Evolutionary conservation across 2,888 invertebrate species (phyloP), one percentile per base, ranked within the genome.

Genomic region (Busseola fusca): DNA sequence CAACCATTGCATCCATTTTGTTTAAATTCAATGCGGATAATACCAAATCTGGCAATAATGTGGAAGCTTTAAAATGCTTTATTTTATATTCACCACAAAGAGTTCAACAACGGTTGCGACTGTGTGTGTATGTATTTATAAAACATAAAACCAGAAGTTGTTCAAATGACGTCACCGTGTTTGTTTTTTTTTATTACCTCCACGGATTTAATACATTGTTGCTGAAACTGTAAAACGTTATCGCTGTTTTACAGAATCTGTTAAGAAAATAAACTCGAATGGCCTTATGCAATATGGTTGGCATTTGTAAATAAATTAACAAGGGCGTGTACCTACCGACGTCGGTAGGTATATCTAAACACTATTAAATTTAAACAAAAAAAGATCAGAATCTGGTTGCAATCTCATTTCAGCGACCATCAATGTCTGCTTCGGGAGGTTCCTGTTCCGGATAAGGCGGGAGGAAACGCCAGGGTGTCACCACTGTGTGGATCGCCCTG

Each of bases 211-310:
- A 65, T 69, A 80, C 45, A 80, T 69, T 73, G 66, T 75, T 64
- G 16, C 62, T 42, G 52, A 52, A 71, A 76, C 67, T 69, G 68
- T 83, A 74, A 76, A 84, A 80, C 64, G 64, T 75, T 65, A 72
- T 42, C 54, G 40, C 64, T 50, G 68, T 75, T 75, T 64, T 54
- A 76, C 42, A 65, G 76, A 73, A 66, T 76, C 63, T 62, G 59
- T 75, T 82, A n/a, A 56, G 18, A 68, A 74, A 84, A 82, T 72
- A 83, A 74, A 82, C 63, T 64, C 25, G 21, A 40, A 42, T 54
- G 3, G 30, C 50, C 54, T 34, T 21, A 48, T 69, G 40, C 30
- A 34, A 64, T 66, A 37, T 71, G 59, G 62, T 40, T 37, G 21
- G 52, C 14, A 45, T 58, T 66, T 14, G 34, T 37, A 34, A 72